A percentile compares a stretch with the other conserved stretches of the same genome.
These are phyloP conservation scores for Zalophus californianus DNA, from an alignment of 2,797 vertebrate species.

Conservation along the genomic window DNA sequence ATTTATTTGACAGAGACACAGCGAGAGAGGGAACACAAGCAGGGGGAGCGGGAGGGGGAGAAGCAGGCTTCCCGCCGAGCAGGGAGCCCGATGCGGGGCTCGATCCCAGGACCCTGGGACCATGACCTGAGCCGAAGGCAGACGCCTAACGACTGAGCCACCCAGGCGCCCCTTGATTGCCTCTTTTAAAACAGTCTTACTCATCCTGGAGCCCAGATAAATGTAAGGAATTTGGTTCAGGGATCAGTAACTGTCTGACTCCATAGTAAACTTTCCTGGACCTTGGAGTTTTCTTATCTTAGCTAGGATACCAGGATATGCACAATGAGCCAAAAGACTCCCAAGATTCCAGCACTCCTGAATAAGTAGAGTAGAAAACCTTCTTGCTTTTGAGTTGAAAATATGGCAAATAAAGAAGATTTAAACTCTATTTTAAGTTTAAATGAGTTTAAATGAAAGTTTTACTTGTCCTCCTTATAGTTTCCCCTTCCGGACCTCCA, in stretches of 20 bases:
- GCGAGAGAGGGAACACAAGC: too few relatives aligned
- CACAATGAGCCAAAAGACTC: background rate
- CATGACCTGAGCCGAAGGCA: too few relatives aligned
- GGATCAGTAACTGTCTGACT: constrained; percentile 43
- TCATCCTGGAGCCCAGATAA: constrained; percentile 50
- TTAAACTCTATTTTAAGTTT: too few relatives aligned
- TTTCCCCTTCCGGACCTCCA: background rate
- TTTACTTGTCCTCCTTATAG: constrained; percentile 23
- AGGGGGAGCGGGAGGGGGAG: too few relatives aligned
- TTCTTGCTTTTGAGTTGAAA: constrained; percentile 55
- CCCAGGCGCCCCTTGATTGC: background rate
- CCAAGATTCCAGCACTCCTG: background rate
- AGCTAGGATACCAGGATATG: background rate
- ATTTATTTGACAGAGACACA: too few relatives aligned
- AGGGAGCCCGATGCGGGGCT: too few relatives aligned
- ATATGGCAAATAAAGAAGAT: background rate
- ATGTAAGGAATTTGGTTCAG: background rate
- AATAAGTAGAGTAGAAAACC: background rate
- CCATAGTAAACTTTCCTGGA: constrained; percentile 34
- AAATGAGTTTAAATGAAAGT: background rate
- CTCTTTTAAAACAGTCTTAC: constrained; percentile 49
- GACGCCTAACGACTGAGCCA: too few relatives aligned
- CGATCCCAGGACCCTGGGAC: too few relatives aligned
- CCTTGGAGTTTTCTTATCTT: constrained; percentile 71
- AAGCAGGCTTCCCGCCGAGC: too few relatives aligned